Base-by-base conservation (phyloP, 1,140 invertebrate species). In the Lordiphosa mommai region DNA sequence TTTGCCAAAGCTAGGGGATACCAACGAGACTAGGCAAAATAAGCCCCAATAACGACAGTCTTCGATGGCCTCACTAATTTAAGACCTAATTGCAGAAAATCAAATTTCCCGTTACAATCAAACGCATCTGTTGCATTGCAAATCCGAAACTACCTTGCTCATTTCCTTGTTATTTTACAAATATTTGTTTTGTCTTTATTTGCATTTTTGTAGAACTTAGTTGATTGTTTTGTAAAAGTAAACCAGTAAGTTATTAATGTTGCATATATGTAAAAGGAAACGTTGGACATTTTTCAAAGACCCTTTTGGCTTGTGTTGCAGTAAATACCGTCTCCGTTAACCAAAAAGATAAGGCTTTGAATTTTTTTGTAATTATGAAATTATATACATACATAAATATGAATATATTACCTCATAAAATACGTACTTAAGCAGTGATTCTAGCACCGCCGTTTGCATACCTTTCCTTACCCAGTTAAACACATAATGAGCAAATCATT, bases 381-480 rank as follows among this genome's bases (percentile, higher is more conserved):
- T 47, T 55, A 52, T 3, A 52, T 55, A 53, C 13, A 58, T 49
- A 55, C 30, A 52, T 33, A 49, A 48, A 40, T 30, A 52, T 50
- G 33, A 36, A 48, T 51, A 34, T 60, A 61, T 73, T 72, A 72
- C 73, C 68, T 77, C 61, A 55, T 68, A 37, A 56, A 68, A 41
- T 56, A 59, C 50, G 72, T 77, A 77, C 73, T 76, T 76, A 76
- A 77, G 46, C 58, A 44, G 57, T 47, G 59, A 67, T 55, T 57
- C 51, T 50, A 59, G 47, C 43, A 52, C 17, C 14, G 38, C 23
- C 33, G 34, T 23, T 34, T 53, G 27, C 33, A 46, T 43, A 50
- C 27, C 13, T 4, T 63, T 36, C 13, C 3, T 2, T 6, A 30
- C 16, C 23, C 29, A 30, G 13, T 33, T 32, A 36, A 44, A 5